phyloP scores from a whole-genome alignment of 1,140 invertebrate species.

The Conus ventricosus region DNA sequence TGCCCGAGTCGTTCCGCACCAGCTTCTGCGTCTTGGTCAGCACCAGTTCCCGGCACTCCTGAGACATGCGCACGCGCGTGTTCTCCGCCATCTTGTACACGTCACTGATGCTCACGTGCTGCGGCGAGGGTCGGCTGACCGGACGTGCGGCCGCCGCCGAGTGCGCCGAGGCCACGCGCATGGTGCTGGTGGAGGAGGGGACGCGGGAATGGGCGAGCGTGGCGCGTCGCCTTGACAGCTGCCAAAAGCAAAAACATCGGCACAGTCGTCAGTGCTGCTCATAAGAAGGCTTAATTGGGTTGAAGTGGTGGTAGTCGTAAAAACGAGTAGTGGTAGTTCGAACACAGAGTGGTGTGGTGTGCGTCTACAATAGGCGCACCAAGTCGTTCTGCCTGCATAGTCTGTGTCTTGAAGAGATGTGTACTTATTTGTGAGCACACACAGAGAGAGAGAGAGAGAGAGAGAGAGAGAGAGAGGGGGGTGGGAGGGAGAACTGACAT shows the following conservation, averaged over 20 bases:
- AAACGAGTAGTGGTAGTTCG: no score
- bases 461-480: no score
- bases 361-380: no score
- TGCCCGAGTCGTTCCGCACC: slow-evolving; percentile 26
- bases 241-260: not conserved
- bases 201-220: not conserved
- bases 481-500: no score
- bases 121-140: not conserved
- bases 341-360: no score
- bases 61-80: slow-evolving; percentile 16
- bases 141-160: not conserved
- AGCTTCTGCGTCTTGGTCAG: slow-evolving; percentile 11
- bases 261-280: no score
- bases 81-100: slow-evolving; percentile 26
- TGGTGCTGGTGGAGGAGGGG: not conserved
- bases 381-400: no score
- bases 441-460: no score
- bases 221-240: not conserved
- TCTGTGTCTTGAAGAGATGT: no score
- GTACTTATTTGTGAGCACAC: no score
- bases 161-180: not conserved
- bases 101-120: not conserved
- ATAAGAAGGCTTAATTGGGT: no score
- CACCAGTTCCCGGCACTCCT: slow-evolving; percentile 13
- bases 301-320: no score